phyloP scores from a whole-genome alignment of 2,888 invertebrate species.

The Parnassius glacialis region DNA sequence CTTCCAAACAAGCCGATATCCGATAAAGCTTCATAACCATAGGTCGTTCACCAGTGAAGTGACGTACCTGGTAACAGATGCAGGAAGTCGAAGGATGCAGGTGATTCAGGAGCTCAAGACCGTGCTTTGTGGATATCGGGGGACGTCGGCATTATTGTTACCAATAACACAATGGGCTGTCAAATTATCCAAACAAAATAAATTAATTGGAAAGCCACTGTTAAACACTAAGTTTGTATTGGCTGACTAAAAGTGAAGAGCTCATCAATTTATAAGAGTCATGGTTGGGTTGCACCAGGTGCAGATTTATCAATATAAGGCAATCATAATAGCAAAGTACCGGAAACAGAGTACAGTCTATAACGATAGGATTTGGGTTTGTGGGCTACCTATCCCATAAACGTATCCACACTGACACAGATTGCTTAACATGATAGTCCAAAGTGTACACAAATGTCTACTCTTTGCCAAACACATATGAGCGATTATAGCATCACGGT shows the following conservation, averaged over 20 bases:
- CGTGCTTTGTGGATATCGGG: too few species aligned
- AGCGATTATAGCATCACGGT: slow-evolving; percentile 19
- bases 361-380: slow-evolving; percentile 57
- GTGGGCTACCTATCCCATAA: slow-evolving; percentile 50
- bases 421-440: slow-evolving; percentile 20
- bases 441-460: slow-evolving; percentile 18
- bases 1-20: too few species aligned
- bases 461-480: slow-evolving; percentile 9
- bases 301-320: slow-evolving; percentile 25
- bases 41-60: too few species aligned
- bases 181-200: background rate
- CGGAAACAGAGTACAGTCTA: slow-evolving; percentile 50
- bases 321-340: slow-evolving; percentile 34
- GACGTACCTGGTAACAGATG: too few species aligned
- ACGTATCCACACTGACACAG: slow-evolving; percentile 33
- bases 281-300: slow-evolving; percentile 7
- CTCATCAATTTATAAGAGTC: background rate
- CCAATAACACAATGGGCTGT: too few species aligned
- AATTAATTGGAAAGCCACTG: background rate
- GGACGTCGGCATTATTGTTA: too few species aligned
- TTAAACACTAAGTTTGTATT: background rate
- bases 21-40: too few species aligned
- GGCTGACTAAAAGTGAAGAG: background rate
- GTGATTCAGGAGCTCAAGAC: too few species aligned
- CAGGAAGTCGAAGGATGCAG: too few species aligned